phyloP scores from a whole-genome alignment of 2,888 invertebrate genomes.

The Achlya flavicornis region DNA sequence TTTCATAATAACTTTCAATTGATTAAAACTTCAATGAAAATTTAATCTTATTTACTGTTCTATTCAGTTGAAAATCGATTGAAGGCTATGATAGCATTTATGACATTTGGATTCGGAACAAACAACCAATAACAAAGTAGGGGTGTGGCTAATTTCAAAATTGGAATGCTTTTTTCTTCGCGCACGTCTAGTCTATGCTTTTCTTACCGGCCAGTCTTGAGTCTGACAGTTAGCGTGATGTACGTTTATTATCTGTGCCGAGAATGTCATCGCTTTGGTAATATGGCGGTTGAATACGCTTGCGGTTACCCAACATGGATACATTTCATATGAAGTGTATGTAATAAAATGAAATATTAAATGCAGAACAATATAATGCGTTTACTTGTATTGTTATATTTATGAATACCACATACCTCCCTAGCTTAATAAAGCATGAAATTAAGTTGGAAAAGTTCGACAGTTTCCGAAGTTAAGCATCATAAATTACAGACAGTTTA shows the following conservation, averaged over 20 bases:
- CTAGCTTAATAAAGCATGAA: no score
- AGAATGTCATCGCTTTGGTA: not conserved
- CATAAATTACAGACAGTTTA: no score
- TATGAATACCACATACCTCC: no score
- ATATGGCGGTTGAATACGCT: not conserved
- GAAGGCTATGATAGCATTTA: constrained; percentile 22
- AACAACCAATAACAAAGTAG: constrained; percentile 73
- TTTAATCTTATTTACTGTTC: constrained; percentile 9
- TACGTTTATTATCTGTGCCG: constrained; percentile 24
- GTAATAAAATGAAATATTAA: not conserved
- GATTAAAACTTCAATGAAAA: not conserved
- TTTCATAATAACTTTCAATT: constrained; percentile 2
- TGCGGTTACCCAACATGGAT: not conserved
- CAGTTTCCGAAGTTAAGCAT: no score
- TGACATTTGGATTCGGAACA: constrained; percentile 36
- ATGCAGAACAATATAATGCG: no score
- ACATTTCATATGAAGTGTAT: not conserved
- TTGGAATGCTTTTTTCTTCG: constrained; percentile 73
- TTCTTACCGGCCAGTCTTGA: constrained; percentile 58
- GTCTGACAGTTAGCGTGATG: constrained; percentile 33
- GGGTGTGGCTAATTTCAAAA: constrained; percentile 79
- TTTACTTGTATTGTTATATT: not conserved
- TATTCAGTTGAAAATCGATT: constrained; percentile 8
- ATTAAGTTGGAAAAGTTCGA: no score
- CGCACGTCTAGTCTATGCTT: constrained; percentile 44